Conservation (phyloP, 2,113 vertebrate species). For the Corynorhinus townsendii region DNA sequence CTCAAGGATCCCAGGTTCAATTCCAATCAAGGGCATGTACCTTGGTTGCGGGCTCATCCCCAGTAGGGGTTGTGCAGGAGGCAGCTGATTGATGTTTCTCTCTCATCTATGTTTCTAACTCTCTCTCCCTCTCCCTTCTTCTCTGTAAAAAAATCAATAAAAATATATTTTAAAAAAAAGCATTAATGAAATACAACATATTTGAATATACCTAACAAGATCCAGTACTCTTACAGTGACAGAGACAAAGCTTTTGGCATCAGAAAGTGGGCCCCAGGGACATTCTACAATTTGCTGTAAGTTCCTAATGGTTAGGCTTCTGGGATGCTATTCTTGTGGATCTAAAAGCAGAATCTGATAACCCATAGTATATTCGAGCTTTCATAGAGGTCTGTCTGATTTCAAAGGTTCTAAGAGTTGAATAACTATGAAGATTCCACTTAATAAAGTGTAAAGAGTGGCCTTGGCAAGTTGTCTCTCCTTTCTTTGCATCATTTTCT, state of each 20-base stretch:
- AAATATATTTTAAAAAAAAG: neutral
- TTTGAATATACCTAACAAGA: neutral
- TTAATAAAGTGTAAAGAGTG: neutral
- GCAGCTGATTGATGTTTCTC: no score
- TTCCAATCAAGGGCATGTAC: no score
- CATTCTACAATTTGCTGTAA: neutral
- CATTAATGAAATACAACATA: neutral
- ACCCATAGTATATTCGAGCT: neutral
- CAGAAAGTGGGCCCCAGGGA: neutral
- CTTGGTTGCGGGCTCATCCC: no score
- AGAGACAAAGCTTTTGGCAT: neutral
- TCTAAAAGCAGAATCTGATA: neutral
- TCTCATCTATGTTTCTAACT: no score
- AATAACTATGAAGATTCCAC: neutral
- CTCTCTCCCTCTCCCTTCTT: no score
- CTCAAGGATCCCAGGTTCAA: no score
- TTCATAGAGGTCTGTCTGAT: neutral
- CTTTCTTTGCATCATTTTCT: neutral
- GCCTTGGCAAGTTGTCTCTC: neutral
- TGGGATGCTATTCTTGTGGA: neutral
- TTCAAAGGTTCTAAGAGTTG: neutral
- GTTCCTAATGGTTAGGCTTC: neutral
- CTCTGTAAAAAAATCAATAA: no score
- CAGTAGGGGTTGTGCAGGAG: no score
- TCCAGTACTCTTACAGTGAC: neutral